Evolutionary conservation across 2,888 invertebrate species (phyloP), one percentile per base, ranked within the genome.

Genomic region (Clanis bilineata): DNA sequence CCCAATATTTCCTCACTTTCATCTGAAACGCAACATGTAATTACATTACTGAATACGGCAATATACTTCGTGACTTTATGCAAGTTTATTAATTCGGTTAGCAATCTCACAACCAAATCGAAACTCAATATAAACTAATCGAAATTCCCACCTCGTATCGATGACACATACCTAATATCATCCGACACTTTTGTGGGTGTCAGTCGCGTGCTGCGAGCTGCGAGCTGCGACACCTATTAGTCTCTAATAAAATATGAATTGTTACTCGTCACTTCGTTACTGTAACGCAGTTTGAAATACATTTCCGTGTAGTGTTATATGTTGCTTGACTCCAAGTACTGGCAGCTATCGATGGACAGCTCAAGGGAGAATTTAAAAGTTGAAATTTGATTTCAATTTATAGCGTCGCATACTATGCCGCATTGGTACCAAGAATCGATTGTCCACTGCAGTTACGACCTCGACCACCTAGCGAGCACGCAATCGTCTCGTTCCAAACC

Each of bases 361-460:
- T 59, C 71, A 76, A 63, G 57, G 47, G 61, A 64, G 65, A 66
- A 67, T 74, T 71, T 65, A 66, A 75, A 75, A 73, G 75, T 78
- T 77, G 69, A 66, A 74, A 73, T 77, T 80, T 77, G 79, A 79
- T 82, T 77, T 79, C 74, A 80, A 83, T 82, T 82, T 78, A 79
- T 79, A 79, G 79, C 83, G 87, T 86, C 86, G 86, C 86, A 88
- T 83, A 83, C 78, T 80, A 81, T 84, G 82, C 86, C 85, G 86
- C 86, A 86, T 88, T 84, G 81, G 85, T 88, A 85, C 85, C 70
- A 71, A 80, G 88, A 89, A 90, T 90, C 88, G 88, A 90, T 89
- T 88, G 88, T 84, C 85, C 86, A 83, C 82, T 88, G 88, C 88
- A 84, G 88, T 83, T 81, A 80, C 76, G 83, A 78, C 87, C 85